Evolutionary conservation across 2,113 vertebrate genomes (phyloP).

Genomic region (Geococcyx californianus): DNA sequence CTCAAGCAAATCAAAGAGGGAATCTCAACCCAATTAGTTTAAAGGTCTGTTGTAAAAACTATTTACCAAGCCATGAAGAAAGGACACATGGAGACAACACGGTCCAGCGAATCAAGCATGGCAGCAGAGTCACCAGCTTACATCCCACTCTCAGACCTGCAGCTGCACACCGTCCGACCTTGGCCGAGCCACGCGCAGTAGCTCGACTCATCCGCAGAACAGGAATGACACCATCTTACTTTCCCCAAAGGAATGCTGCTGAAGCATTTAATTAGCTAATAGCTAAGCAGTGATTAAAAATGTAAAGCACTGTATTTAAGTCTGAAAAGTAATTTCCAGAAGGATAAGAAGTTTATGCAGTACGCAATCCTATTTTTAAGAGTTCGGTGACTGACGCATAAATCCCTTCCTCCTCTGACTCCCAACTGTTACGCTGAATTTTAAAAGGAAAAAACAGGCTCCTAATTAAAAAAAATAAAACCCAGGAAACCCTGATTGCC

Average conservation of each 20-base stretch:
- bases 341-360: background rate
- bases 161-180: background rate
- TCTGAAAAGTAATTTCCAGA: background rate
- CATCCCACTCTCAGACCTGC: background rate
- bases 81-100: background rate
- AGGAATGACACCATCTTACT: background rate
- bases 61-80: background rate
- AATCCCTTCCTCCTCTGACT: background rate
- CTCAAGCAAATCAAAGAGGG: background rate
- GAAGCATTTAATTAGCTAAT: slow-evolving; percentile 26
- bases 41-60: background rate
- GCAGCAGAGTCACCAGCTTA: background rate
- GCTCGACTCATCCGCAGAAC: background rate
- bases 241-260: background rate
- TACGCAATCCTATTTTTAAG: background rate
- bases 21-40: background rate
- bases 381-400: background rate
- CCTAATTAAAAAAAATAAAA: background rate
- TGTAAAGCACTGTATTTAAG: slow-evolving; percentile 26
- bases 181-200: background rate
- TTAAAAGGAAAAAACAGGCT: background rate
- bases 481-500: background rate
- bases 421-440: background rate
- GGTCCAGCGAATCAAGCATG: background rate
- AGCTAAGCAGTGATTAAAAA: slow-evolving; percentile 52